Base-by-base conservation (phyloP, 2,113 vertebrate genomes). In the Cervus canadensis region DNA sequence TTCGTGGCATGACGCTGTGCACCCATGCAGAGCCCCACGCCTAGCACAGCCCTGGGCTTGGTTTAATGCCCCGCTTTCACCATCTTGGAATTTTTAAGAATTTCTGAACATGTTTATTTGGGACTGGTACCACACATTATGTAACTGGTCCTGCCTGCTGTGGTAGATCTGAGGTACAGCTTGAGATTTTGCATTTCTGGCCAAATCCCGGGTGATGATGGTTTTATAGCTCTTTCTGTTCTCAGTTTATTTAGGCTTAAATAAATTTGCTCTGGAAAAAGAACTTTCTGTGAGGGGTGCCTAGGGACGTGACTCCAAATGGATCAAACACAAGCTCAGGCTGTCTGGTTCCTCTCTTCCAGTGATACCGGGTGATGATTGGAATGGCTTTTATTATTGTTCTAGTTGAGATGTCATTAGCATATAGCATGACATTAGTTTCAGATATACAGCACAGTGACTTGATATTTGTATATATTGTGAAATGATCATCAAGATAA, bases 241-340 rank as follows among this genome's bases (percentile, higher is more conserved):
- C 36, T 88, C 5, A 2, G 13, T 59, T 56, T 43, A 50, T 45
- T 86, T 64, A 30, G 33, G 5, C 67, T 50, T 67, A 36, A 81
- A 21, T 88, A 23, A 33, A 83, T 19, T 54, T 54, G 54, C 62
- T 76, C 86, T 48, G 43, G 78, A 76, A 43, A 56, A 94, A 96
- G 28, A 23, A 21, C 26, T 79, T 76, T 86, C 57, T 52, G 21
- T 43, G 82, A 91, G 33, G 33, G 43, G 25, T 28, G 30, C 54
- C 6, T 54, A 17, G 50, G n/a, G 36, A 74, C n/a, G 30, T 62
- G 57, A 43, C 16, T 54, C 60, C 8, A 6, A 10, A 12, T 33
- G 62, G 45, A 40, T 84, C 40, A 64, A 36, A 84, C 15, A 25
- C 1, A 57, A 71, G 21, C n/a, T 25, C 52, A 28, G 19, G 14